Percentiles rank a stretch among this genome's conserved stretches.
Conservation (phyloP, 2,797 vertebrate genomes). For the Chrosomus eos region DNA sequence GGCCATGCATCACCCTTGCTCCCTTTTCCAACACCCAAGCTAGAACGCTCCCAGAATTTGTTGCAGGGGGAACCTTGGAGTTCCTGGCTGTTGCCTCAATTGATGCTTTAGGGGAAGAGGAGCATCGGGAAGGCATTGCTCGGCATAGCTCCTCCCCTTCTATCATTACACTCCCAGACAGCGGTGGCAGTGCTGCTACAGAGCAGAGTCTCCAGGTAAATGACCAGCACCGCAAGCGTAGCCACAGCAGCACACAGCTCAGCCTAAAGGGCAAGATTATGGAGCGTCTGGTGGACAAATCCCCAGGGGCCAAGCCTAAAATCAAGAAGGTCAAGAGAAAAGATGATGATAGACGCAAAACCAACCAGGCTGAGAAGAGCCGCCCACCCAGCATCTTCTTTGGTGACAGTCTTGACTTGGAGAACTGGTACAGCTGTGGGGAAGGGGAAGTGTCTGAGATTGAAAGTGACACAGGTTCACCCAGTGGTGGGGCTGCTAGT, state of each 20-base stretch:
- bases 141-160: constrained; percentile 94
- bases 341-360: constrained; percentile 84
- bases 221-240: constrained; percentile 86
- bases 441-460: constrained; percentile 99
- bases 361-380: constrained; percentile 83
- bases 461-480: constrained; percentile 94
- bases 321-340: constrained; percentile 90
- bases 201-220: constrained; percentile 77
- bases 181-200: constrained; percentile 61
- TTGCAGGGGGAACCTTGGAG: constrained; percentile 82
- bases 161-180: constrained; percentile 84
- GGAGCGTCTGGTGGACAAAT: constrained; percentile 89
- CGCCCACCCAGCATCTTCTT: constrained; percentile 92
- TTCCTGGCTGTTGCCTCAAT: constrained; percentile 79
- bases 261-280: constrained; percentile 92
- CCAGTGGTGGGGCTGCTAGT: constrained; percentile 73
- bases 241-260: constrained; percentile 95
- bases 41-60: constrained; percentile 79
- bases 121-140: constrained; percentile 77
- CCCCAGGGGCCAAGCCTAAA: constrained; percentile 95
- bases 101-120: constrained; percentile 64
- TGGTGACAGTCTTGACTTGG: constrained; percentile 96
- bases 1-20: constrained; percentile 64
- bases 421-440: constrained; percentile 99
- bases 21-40: constrained; percentile 66